Percentiles rank a stretch among this genome's conserved stretches.
Conservation (phyloP, 1,140 invertebrate species). For the Himalopsyche phryganea region DNA sequence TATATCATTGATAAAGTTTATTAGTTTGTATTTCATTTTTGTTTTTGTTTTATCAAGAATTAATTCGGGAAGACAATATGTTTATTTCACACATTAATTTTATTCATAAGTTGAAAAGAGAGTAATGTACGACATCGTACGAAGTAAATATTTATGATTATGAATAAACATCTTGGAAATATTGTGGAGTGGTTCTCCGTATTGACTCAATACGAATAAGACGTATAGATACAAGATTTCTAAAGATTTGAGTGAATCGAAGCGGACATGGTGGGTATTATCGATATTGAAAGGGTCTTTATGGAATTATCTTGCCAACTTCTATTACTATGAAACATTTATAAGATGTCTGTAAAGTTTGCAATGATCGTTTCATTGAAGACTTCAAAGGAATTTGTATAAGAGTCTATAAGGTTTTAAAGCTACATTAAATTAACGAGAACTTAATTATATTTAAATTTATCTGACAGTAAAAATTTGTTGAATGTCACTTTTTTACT, state of each 20-base stretch:
- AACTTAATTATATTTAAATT: too few species aligned
- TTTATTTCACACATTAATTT: too few species aligned
- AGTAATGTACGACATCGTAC: too few species aligned
- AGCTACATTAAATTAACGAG: too few species aligned
- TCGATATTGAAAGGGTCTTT: slow-evolving; percentile 25
- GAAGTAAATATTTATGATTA: background rate
- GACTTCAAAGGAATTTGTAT: slow-evolving; percentile 1
- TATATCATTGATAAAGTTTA: too few species aligned
- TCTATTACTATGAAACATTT: slow-evolving; percentile 10
- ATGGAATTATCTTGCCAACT: slow-evolving; percentile 27
- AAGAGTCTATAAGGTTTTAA: too few species aligned
- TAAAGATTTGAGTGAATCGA: slow-evolving; percentile 25
- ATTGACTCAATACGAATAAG: background rate
- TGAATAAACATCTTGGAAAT: slow-evolving; percentile 12
- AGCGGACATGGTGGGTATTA: slow-evolving; percentile 23
- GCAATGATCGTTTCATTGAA: background rate
- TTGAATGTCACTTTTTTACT: too few species aligned
- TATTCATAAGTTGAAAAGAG: too few species aligned
- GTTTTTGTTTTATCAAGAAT: too few species aligned
- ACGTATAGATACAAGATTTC: slow-evolving; percentile 6
- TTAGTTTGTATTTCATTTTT: too few species aligned
- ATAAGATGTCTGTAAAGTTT: slow-evolving; percentile 17
- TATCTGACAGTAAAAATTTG: too few species aligned
- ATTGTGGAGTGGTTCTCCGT: background rate
- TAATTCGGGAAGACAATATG: too few species aligned